These are phyloP conservation scores for Lycaena phlaeas DNA, from an alignment of 2,888 invertebrate genomes.

Conservation along the genomic window DNA sequence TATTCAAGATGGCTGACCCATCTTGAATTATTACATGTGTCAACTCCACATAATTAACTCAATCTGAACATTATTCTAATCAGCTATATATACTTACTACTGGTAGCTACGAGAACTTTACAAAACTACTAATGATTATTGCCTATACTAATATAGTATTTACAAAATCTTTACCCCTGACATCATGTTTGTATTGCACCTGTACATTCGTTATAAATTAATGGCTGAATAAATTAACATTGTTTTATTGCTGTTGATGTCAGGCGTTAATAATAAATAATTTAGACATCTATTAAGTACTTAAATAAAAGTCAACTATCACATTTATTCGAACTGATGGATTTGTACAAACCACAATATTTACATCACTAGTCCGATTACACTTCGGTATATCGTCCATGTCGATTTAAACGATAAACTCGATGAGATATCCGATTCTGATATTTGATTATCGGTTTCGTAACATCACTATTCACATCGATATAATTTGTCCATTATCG, in stretches of 20 bases:
- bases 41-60: background rate
- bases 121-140: slow-evolving; percentile 33
- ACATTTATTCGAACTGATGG: slow-evolving; percentile 67
- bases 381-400: background rate
- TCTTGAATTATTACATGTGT: too few relatives aligned
- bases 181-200: slow-evolving; percentile 29
- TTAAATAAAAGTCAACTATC: slow-evolving; percentile 66
- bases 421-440: too few relatives aligned
- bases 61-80: background rate
- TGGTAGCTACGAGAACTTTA: slow-evolving; percentile 21
- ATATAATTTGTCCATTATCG: slow-evolving; percentile 18
- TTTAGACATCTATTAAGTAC: slow-evolving; percentile 69
- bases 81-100: too few relatives aligned
- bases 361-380: slow-evolving; percentile 30
- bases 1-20: background rate
- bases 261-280: slow-evolving; percentile 58
- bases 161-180: slow-evolving; percentile 40
- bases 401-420: too few relatives aligned
- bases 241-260: slow-evolving; percentile 14
- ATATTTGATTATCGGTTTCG: too few relatives aligned
- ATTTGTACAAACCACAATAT: slow-evolving; percentile 35
- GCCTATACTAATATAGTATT: slow-evolving; percentile 32
- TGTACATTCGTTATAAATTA: slow-evolving; percentile 16
- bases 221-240: slow-evolving; percentile 16
- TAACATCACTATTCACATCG: background rate